These are phyloP conservation scores for Melanotaenia trifasciata DNA, from an alignment of 2,797 vertebrate genomes.

Conservation along the genomic window DNA sequence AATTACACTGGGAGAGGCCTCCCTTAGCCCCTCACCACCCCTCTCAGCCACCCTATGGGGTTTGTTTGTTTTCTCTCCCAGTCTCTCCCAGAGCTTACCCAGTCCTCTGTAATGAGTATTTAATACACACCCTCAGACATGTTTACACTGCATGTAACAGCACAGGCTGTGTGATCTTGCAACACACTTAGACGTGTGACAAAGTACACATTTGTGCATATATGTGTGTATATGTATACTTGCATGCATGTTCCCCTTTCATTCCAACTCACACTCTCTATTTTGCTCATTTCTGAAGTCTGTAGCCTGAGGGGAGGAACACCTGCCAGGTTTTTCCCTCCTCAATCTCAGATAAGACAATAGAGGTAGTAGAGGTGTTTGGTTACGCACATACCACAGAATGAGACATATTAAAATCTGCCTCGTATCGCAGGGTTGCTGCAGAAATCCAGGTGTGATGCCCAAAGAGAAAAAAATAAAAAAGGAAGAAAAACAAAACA, in stretches of 20 bases:
- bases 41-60: slow-evolving; percentile 72
- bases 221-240: slow-evolving; percentile 14
- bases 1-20: slow-evolving; percentile 78
- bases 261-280: slow-evolving; percentile 71
- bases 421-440: slow-evolving; percentile 55
- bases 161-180: slow-evolving; percentile 75
- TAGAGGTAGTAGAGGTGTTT: slow-evolving; percentile 73
- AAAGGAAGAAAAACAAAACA: slow-evolving; percentile 11
- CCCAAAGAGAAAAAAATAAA: not conserved
- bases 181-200: slow-evolving; percentile 68
- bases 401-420: slow-evolving; percentile 71
- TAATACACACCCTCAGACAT: slow-evolving; percentile 81
- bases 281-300: slow-evolving; percentile 77
- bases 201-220: slow-evolving; percentile 50
- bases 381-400: slow-evolving; percentile 68
- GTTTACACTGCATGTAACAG: slow-evolving; percentile 80
- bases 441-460: slow-evolving; percentile 72
- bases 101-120: slow-evolving; percentile 80
- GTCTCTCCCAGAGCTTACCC: slow-evolving; percentile 77
- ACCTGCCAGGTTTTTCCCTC: slow-evolving; percentile 74
- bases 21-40: slow-evolving; percentile 57
- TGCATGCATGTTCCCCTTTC: slow-evolving; percentile 63
- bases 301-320: slow-evolving; percentile 74
- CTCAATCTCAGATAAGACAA: slow-evolving; percentile 79
- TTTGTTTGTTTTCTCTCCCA: slow-evolving; percentile 83